Conservation (phyloP, 2,113 vertebrate genomes). For the Numida meleagris region DNA sequence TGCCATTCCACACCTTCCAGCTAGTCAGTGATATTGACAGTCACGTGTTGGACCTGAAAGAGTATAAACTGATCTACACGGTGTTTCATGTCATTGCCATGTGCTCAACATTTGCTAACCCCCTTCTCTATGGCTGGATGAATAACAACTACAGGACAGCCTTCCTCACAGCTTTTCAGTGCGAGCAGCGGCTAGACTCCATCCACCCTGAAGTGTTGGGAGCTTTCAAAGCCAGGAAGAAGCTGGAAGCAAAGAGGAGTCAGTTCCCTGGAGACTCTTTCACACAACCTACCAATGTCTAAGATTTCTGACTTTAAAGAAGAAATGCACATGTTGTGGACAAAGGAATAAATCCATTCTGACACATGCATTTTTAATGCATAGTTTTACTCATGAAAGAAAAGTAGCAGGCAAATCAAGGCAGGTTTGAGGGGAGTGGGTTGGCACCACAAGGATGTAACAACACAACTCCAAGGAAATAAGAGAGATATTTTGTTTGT, state of each 20-base stretch:
- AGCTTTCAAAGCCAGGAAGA: conserved; percentile 77
- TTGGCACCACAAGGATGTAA: neutral
- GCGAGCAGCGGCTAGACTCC: conserved; percentile 77
- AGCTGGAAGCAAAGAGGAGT: conserved; percentile 72
- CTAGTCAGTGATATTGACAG: conserved; percentile 90
- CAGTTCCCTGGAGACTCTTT: conserved; percentile 71
- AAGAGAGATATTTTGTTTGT: neutral
- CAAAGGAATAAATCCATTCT: neutral
- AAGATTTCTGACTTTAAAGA: conserved; percentile 30
- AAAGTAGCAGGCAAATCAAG: neutral
- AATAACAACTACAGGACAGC: conserved; percentile 93
- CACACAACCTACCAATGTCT: conserved; percentile 86
- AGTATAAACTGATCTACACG: conserved; percentile 93
- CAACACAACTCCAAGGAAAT: neutral
- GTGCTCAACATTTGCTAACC: conserved; percentile 95
- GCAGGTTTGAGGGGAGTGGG: neutral
- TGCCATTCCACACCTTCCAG: conserved; percentile 93
- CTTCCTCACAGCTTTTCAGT: conserved; percentile 87
- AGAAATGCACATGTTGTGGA: neutral
- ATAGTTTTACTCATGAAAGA: conserved; percentile 4
- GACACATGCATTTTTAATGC: neutral
- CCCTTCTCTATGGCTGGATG: conserved; percentile 96
- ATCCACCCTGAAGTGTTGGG: conserved; percentile 78
- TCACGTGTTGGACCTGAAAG: conserved; percentile 84
- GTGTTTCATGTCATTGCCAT: conserved; percentile 92